These are phyloP conservation scores for Tenthredo distinguenda DNA, from an alignment of 2,888 invertebrate species.

Conservation along the genomic window DNA sequence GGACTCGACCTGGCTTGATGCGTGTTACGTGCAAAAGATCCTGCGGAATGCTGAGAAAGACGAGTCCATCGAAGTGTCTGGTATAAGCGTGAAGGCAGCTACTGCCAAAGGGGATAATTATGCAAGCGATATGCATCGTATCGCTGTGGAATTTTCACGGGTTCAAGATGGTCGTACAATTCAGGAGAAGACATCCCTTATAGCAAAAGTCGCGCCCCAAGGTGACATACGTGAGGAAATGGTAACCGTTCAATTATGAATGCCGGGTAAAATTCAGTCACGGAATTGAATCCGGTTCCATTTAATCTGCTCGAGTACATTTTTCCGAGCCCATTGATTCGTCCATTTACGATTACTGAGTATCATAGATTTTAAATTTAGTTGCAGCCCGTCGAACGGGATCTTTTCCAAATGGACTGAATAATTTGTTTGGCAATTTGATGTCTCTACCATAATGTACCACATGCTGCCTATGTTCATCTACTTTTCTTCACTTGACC, in stretches of 20 bases:
- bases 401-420: neutral
- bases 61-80: slow-evolving; percentile 66
- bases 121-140: slow-evolving; percentile 73
- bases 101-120: slow-evolving; percentile 75
- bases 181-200: slow-evolving; percentile 66
- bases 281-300: neutral
- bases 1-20: slow-evolving; percentile 67
- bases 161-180: slow-evolving; percentile 56
- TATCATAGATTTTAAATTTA: neutral
- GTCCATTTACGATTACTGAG: neutral
- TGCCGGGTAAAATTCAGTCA: neutral
- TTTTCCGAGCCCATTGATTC: neutral
- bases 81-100: slow-evolving; percentile 68
- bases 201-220: slow-evolving; percentile 74
- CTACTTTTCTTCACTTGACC: neutral
- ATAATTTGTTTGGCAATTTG: neutral
- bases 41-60: slow-evolving; percentile 68
- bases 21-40: slow-evolving; percentile 66
- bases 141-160: slow-evolving; percentile 62
- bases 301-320: neutral
- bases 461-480: neutral
- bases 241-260: neutral
- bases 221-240: slow-evolving; percentile 18
- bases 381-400: neutral
- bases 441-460: neutral